These are phyloP conservation scores for Sorex araneus DNA, from an alignment of 2,113 vertebrate genomes.

Conservation along the genomic window DNA sequence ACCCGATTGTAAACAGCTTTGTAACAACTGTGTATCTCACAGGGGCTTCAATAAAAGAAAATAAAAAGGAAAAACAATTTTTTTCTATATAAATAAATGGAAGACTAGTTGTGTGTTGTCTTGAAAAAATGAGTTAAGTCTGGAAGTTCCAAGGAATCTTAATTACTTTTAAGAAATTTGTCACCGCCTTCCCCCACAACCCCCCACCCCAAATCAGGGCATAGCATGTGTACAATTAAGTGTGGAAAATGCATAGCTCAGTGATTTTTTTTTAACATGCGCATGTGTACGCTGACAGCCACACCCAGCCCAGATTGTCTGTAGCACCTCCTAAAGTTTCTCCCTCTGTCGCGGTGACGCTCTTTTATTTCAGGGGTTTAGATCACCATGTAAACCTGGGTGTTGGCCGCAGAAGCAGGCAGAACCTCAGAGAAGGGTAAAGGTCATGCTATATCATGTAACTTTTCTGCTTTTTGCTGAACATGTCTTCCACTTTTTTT, in stretches of 20 bases:
- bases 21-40: no score
- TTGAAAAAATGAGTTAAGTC: conserved; percentile 7
- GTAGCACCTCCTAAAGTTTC: background rate
- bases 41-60: no score
- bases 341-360: no score
- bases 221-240: background rate
- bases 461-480: no score
- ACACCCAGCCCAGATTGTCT: background rate
- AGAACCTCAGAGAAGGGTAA: no score
- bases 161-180: conserved; percentile 38
- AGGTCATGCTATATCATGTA: no score
- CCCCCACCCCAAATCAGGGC: background rate
- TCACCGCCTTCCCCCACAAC: background rate
- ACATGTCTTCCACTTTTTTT: no score
- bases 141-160: conserved; percentile 1
- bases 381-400: no score
- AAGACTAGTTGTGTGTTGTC: background rate
- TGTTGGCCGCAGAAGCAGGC: no score
- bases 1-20: no score
- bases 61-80: background rate
- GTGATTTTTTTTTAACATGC: background rate
- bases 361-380: no score
- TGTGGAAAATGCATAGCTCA: background rate
- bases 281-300: background rate
- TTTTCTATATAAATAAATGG: background rate